Evolutionary conservation across 1,140 invertebrate species (phyloP), one percentile per base, ranked within the genome.

Genomic region (Bombus affinis): DNA sequence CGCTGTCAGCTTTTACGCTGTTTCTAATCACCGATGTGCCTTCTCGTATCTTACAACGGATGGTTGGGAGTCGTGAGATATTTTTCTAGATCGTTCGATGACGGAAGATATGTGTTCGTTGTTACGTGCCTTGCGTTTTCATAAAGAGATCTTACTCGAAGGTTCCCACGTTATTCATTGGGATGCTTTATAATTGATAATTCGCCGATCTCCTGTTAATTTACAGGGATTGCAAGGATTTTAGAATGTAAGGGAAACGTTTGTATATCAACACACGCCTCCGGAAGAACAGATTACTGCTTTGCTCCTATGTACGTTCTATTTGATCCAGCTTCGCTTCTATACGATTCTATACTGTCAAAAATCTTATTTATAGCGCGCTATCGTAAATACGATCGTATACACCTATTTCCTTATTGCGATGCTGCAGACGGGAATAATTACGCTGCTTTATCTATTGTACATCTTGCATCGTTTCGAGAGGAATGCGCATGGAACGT

Each of bases 301-400:
- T 28, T 28, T 65, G 10, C 71, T 8, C 18, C 57, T 71, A 74
- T 83, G 32, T 77, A 77, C 76, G 76, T 83, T 83, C 53, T 80
- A 80, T 9, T 39, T 42, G 47, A 53, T 53, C 5, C 18, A 22
- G 18, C 47, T 53, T 22, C 47, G 18, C 47, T 53, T 32, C 32
- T 32, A 32, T 32, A 53, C 5, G 18, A 53, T 57, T 42, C 4
- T 22, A 35, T 22, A 70, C 39, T 37, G n/a, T 18, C 37, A 28
- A 85, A 62, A 81, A 53, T 53, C 47, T 53, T 53, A 53, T 53
- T 53, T 22, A 53, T 22, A 53, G 47, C 47, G 47, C 47, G 47
- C 22, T 22, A 53, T 53, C 47, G 18, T 53, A 22, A 53, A 53
- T 53, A 53, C 47, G 47, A 53, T 53, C 47, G 47, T 22, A 22